Conservation (phyloP, 2,113 vertebrate genomes). For the Aix galericulata region DNA sequence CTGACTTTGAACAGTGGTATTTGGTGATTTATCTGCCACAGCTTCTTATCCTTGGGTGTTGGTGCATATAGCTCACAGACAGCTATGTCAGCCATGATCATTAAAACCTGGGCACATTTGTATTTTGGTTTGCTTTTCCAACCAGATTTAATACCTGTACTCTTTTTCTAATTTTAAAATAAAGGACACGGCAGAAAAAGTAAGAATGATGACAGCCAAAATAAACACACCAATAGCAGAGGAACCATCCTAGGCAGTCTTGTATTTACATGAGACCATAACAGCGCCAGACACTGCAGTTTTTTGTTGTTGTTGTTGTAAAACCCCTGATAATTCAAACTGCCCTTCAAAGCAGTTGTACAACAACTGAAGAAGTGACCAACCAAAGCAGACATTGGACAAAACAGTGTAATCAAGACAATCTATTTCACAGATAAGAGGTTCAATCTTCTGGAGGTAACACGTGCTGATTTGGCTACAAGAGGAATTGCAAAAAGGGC, state of each 20-base stretch:
- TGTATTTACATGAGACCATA: not conserved
- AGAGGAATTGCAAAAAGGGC: not conserved
- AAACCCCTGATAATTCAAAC: not conserved
- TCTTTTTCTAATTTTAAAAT: not conserved
- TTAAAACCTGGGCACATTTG: fast-evolving
- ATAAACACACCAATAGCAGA: not conserved
- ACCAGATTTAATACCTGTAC: not conserved
- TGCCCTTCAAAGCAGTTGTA: not conserved
- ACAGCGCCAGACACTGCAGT: not conserved
- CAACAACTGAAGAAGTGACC: not conserved
- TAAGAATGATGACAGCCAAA: not conserved
- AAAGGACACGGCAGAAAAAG: not conserved
- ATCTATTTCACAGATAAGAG: not conserved
- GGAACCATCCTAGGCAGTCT: not conserved
- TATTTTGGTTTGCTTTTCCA: not conserved
- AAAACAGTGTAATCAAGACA: not conserved
- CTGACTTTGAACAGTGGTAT: not conserved
- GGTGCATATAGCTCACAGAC: not conserved
- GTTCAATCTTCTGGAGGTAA: not conserved
- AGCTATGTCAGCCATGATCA: not conserved
- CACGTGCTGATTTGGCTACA: not conserved
- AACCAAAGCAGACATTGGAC: not conserved
- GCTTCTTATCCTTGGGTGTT: not conserved
- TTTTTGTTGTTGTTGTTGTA: not conserved
- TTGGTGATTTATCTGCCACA: not conserved